Evolutionary conservation across 2,888 invertebrate genomes (phyloP), one percentile per base, ranked within the genome.

Genomic region (Notodonta ziczac): DNA sequence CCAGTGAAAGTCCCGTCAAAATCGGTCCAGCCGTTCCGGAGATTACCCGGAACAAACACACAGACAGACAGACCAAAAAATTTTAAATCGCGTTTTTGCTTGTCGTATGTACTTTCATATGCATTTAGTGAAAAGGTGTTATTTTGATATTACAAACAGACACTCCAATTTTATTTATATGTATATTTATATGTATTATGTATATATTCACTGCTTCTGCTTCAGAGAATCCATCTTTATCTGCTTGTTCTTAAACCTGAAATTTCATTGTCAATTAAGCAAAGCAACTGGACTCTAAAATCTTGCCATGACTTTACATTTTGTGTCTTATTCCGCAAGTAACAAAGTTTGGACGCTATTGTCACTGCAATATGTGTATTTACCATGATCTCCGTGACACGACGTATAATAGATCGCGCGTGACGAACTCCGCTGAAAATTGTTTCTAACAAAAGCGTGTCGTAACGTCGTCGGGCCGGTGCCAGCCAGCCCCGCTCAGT

Each of bases 401-500:
- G 73, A 65, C 63, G 61, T 67, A 70, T 74, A 77, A 79, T 77
- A 73, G 76, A 71, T 76, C 69, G 74, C 76, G 72, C 81, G 84
- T 88, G 86, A 86, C 87, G 81, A 69, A 67, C 65, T 58, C 63
- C 65, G 68, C 74, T 82, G 80, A 80, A 82, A 84, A 86, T 84
- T 83, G 82, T 82, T 79, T 79, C 77, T 69, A 83, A 89, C 87
- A 88, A 90, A 87, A 85, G 85, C 84, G 81, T 83, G 80, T 78
- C 80, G 76, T 81, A 81, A 80, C 82, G 76, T 78, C n/a, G n/a
- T n/a, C 80, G 77, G 69, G 67, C 42, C 75, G 72, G 85, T 85
- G 89, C 88, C 90, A 88, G 83, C 82, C 77, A 78, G 79, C 80
- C 24, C 54, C 67, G 83, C 80, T 87, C 89, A 89, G 88, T 90